These are phyloP conservation scores for Drosophila quinaria DNA, from an alignment of 2,888 invertebrate species.

Conservation along the genomic window DNA sequence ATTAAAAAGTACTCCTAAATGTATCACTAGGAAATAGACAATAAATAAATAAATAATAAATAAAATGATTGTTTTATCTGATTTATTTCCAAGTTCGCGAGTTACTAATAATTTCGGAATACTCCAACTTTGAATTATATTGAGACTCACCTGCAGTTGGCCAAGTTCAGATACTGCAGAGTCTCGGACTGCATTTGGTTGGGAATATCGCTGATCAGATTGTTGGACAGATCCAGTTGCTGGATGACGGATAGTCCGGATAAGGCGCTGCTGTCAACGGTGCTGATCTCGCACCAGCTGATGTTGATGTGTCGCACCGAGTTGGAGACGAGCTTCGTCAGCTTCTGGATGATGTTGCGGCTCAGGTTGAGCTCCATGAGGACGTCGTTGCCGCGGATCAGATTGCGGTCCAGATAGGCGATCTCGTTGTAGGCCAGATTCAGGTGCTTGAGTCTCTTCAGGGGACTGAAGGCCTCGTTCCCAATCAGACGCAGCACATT, in stretches of 20 bases:
- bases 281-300: constrained; percentile 89
- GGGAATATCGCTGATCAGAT: constrained; percentile 89
- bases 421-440: constrained; percentile 91
- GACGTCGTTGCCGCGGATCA: constrained; percentile 88
- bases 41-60: too few species aligned
- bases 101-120: too few species aligned
- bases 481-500: constrained; percentile 89
- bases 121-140: too few species aligned
- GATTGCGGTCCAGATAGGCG: constrained; percentile 87
- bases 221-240: constrained; percentile 89
- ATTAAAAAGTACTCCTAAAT: too few species aligned
- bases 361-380: constrained; percentile 89
- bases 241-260: constrained; percentile 88
- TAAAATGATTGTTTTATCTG: too few species aligned
- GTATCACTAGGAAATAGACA: too few species aligned
- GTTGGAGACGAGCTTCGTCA: constrained; percentile 87
- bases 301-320: constrained; percentile 88
- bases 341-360: constrained; percentile 88
- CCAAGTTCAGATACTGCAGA: constrained; percentile 87
- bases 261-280: constrained; percentile 87
- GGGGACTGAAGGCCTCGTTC: constrained; percentile 88
- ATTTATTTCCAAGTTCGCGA: too few species aligned
- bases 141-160: constrained; percentile 83
- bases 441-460: constrained; percentile 87
- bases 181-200: constrained; percentile 88